phyloP scores from a whole-genome alignment of 2,888 invertebrate species.

The Plutella xylostella region DNA sequence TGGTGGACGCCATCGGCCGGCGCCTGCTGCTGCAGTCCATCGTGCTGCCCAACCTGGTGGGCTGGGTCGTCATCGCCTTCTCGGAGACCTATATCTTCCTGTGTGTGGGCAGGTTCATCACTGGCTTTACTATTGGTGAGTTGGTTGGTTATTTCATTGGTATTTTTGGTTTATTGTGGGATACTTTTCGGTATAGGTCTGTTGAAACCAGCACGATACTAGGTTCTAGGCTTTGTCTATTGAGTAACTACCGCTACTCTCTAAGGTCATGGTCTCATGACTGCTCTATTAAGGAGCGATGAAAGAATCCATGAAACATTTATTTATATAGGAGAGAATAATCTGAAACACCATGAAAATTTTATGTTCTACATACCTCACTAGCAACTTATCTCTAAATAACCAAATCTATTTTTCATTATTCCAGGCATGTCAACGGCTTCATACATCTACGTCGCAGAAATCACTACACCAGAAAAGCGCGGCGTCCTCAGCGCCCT shows the following conservation, averaged over 20 bases:
- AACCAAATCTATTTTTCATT: neutral
- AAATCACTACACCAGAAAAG: slow-evolving; percentile 76
- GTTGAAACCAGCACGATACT: too few species aligned
- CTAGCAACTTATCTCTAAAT: neutral
- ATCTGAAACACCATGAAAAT: too few species aligned
- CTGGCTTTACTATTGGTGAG: slow-evolving; percentile 77
- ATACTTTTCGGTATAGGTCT: neutral
- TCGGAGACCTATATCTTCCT: slow-evolving; percentile 72
- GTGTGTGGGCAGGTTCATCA: slow-evolving; percentile 76
- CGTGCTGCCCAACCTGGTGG: slow-evolving; percentile 74
- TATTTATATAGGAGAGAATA: too few species aligned
- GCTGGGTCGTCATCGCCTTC: slow-evolving; percentile 77
- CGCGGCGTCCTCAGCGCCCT: slow-evolving; percentile 76
- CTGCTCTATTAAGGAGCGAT: too few species aligned
- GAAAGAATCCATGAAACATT: too few species aligned
- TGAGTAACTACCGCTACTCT: too few species aligned
- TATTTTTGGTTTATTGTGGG: neutral
- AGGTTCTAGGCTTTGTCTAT: too few species aligned
- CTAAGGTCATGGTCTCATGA: too few species aligned
- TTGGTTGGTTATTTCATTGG: neutral
- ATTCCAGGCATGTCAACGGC: slow-evolving; percentile 76
- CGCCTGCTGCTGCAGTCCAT: slow-evolving; percentile 74
- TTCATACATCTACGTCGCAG: slow-evolving; percentile 76
- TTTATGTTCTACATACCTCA: too few species aligned
- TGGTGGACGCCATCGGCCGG: slow-evolving; percentile 76